These are phyloP conservation scores for Notolepis coatsorum DNA, from an alignment of 2,797 vertebrate species.

Conservation along the genomic window DNA sequence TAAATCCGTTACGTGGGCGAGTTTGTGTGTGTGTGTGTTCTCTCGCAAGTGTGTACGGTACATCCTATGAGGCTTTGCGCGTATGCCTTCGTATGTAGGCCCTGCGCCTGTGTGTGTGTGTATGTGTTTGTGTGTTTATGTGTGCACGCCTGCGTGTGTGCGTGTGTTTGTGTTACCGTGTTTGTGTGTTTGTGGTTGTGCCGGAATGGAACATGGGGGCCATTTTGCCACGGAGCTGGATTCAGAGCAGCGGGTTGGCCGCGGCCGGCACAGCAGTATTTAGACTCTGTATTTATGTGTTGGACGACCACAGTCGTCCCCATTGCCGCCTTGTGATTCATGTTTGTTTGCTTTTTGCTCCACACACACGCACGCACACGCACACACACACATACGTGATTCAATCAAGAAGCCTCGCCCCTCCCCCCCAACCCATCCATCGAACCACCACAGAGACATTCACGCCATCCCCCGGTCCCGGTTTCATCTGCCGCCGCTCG, in stretches of 20 bases:
- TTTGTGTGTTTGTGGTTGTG: conserved; percentile 72
- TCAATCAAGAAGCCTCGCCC: conserved; percentile 57
- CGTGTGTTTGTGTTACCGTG: conserved; percentile 68
- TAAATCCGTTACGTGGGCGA: background rate
- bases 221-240: conserved; percentile 75
- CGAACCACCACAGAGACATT: conserved; percentile 59
- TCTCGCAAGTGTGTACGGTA: background rate
- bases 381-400: conserved; percentile 53
- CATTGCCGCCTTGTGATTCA: conserved; percentile 75
- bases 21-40: conserved; percentile 4
- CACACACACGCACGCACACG: no score
- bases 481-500: conserved; percentile 63
- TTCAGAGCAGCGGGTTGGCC: conserved; percentile 75
- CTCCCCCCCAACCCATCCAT: background rate
- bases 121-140: conserved; percentile 25
- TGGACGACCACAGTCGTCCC: conserved; percentile 74
- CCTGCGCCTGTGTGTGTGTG: conserved; percentile 12
- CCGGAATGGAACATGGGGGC: conserved; percentile 75
- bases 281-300: conserved; percentile 78
- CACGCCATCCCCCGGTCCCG: conserved; percentile 49
- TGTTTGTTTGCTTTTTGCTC: conserved; percentile 77
- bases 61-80: conserved; percentile 65
- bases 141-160: conserved; percentile 45
- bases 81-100: conserved; percentile 44
- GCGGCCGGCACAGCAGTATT: conserved; percentile 70